These are phyloP conservation scores for Enteromius argenteus DNA, from an alignment of 2,797 vertebrate genomes.

Conservation along the genomic window DNA sequence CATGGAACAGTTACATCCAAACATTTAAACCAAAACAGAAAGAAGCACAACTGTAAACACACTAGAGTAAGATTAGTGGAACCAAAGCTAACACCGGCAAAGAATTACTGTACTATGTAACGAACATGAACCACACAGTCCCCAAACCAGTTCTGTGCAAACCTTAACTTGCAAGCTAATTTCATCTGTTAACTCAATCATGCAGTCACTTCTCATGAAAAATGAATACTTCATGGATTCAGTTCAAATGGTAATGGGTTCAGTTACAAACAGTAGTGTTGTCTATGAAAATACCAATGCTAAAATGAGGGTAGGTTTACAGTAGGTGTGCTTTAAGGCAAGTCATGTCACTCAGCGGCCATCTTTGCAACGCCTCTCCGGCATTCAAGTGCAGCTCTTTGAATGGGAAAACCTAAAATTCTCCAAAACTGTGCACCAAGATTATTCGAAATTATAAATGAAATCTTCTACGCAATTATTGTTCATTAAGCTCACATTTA, in stretches of 20 bases:
- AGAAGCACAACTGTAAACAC: not conserved
- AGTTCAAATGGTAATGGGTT: not conserved
- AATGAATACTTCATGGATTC: not conserved
- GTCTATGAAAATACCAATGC: not conserved
- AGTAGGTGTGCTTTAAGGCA: not conserved
- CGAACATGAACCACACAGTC: not conserved
- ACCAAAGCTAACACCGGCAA: not conserved
- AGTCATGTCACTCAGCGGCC: not conserved
- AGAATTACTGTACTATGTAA: not conserved
- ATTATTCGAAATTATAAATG: too few relatives aligned
- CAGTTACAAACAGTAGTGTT: not conserved
- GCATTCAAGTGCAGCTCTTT: not conserved
- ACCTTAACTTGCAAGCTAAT: not conserved
- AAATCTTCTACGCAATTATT: too few relatives aligned
- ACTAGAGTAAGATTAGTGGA: not conserved
- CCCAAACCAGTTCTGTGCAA: not conserved
- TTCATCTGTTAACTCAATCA: not conserved
- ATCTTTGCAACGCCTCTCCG: not conserved
- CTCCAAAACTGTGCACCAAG: not conserved
- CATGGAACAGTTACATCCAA: conserved; percentile 43
- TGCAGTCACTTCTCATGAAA: not conserved
- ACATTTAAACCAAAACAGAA: not conserved
- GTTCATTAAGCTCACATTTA: too few relatives aligned
- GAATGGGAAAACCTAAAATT: not conserved
- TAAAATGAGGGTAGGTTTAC: not conserved